Percentiles rank a stretch among this genome's conserved stretches.
Conservation (phyloP, 2,113 vertebrate species). For the Muntiacus reevesi region DNA sequence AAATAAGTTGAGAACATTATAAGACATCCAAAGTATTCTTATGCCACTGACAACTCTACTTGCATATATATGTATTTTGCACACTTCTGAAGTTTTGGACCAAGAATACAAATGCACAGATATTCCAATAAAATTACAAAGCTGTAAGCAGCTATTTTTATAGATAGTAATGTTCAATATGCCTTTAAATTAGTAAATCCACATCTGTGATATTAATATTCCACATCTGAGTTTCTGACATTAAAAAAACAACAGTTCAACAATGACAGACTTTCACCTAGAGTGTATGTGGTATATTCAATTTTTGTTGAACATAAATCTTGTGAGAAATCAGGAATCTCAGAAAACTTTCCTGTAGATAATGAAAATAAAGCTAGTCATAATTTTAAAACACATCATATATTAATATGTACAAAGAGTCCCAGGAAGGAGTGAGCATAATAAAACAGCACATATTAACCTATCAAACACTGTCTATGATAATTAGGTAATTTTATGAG, state of each 20-base stretch:
- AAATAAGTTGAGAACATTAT: not conserved
- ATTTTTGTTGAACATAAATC: slow-evolving; percentile 65
- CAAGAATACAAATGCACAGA: not conserved
- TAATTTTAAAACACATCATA: slow-evolving; percentile 65
- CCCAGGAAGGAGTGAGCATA: not conserved
- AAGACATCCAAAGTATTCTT: not conserved
- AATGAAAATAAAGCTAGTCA: slow-evolving; percentile 39
- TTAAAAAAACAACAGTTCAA: not conserved
- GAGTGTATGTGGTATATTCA: slow-evolving; percentile 36
- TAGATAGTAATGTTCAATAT: not conserved
- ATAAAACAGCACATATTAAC: slow-evolving; percentile 34
- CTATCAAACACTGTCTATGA: not conserved
- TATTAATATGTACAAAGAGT: slow-evolving; percentile 44
- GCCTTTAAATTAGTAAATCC: slow-evolving; percentile 22
- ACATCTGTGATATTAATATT: not conserved
- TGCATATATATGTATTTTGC: not conserved
- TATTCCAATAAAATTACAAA: not conserved
- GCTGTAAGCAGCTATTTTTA: not conserved
- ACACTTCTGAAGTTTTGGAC: not conserved
- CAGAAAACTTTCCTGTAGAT: slow-evolving; percentile 61
- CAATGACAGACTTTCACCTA: slow-evolving; percentile 43
- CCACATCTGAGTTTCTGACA: not conserved
- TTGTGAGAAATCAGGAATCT: slow-evolving; percentile 56
- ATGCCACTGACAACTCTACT: not conserved
- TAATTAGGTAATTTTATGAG: slow-evolving; percentile 34